Base-by-base conservation (phyloP, 2,888 invertebrate species). In the Chesias legatella region DNA sequence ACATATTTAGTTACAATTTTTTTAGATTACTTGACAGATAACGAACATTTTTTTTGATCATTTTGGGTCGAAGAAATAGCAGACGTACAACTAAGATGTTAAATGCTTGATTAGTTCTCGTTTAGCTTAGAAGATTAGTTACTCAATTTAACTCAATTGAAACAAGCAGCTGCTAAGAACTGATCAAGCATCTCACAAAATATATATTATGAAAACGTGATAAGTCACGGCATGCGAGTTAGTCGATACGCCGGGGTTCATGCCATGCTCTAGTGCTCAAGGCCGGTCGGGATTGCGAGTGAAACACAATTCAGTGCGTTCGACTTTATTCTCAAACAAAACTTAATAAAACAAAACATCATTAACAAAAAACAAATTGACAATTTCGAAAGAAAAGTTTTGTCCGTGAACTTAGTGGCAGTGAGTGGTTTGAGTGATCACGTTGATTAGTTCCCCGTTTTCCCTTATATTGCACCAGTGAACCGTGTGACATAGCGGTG, bases 291-390 rank as follows among this genome's bases (percentile, higher is more conserved):
- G 80, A 74, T 68, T 70, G 79, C 82, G 76, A 88, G 86, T 88
- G 86, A 88, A 88, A 88, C 86, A 86, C 86, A 82, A 71, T 85
- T 88, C 73, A 67, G 85, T 88, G 86, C 86, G 71, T 67, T 76
- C 73, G 73, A 74, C 74, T 88, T 88, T 88, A 88, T 88, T 88
- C 55, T 75, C 67, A 76, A 79, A 76, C 66, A 77, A 68, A 72
- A 69, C 57, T 52, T 52, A 60, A 62, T 59, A 65, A 63, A 63
- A 63, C 36, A 64, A 73, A 76, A 79, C 71, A 69, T 72, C 71
- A 59, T 65, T 63, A 69, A 63, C 42, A 70, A 67, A 70, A 28
- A 40, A 36, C 55, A 77, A 57, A 60, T 68, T 71, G 57, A 78
- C 74, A 83, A 71, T 73, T 76, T 69, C 58, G 71, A 74, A 76